Evolutionary conservation across 2,113 vertebrate genomes (phyloP).

Genomic region (Hemiscyllium ocellatum): DNA sequence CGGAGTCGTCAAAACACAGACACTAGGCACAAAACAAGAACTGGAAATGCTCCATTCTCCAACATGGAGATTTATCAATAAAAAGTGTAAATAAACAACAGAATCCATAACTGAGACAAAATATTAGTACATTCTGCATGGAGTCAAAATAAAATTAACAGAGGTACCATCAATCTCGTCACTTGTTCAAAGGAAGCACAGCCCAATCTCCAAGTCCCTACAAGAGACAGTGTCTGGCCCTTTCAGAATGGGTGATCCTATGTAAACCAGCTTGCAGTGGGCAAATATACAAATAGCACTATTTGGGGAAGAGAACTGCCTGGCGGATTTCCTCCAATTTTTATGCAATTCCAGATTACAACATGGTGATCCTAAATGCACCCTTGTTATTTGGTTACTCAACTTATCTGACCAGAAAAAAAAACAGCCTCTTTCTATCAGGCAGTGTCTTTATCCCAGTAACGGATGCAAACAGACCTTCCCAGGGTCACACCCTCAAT

Average conservation of each 20-base stretch:
- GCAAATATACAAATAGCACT: slow-evolving; percentile 21
- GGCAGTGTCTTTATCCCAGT: not conserved
- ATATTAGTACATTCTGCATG: slow-evolving; percentile 5
- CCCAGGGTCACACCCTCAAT: not conserved
- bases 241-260: not conserved
- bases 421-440: not conserved
- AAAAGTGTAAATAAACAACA: not conserved
- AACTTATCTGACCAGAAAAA: not conserved
- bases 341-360: not conserved
- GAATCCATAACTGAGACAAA: not conserved
- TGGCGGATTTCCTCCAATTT: not conserved
- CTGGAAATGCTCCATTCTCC: not conserved
- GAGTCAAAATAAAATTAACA: not conserved
- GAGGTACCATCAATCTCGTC: not conserved
- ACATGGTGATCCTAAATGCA: not conserved
- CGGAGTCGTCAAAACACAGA: not conserved
- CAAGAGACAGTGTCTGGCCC: not conserved
- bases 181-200: not conserved
- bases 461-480: not conserved
- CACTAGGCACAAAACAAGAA: slow-evolving; percentile 7
- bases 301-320: not conserved
- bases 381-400: not conserved
- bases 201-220: not conserved
- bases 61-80: not conserved
- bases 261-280: not conserved